Evolutionary conservation across 1,140 invertebrate genomes (phyloP).

Genomic region (Panagrolaimus sp.): DNA sequence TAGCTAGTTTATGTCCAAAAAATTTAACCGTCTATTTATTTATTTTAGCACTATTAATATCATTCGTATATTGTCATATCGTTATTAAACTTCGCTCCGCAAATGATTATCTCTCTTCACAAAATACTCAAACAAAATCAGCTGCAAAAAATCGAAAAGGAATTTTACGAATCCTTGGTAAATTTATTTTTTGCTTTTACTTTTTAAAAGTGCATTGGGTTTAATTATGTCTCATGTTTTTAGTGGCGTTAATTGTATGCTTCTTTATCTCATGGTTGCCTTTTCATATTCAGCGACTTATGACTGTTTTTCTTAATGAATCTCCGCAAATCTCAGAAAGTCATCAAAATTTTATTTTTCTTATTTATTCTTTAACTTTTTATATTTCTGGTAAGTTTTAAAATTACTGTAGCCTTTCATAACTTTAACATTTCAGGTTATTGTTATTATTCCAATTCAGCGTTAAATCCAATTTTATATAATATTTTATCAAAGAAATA

Average conservation of each 20-base stretch:
- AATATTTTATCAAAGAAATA: constrained; percentile 37
- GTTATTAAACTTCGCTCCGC: constrained; percentile 30
- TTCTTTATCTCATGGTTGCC: constrained; percentile 89
- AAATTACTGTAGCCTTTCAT: neutral
- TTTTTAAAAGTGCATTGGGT: neutral
- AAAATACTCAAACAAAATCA: constrained; percentile 14
- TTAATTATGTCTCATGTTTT: constrained; percentile 16
- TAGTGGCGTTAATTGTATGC: constrained; percentile 83
- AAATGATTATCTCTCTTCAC: constrained; percentile 21
- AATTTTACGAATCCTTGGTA: constrained; percentile 50
- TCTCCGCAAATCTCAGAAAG: neutral
- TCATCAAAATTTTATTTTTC: constrained; percentile 20
- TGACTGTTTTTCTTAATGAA: constrained; percentile 58
- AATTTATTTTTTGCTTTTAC: constrained; percentile 8
- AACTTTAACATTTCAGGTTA: constrained; percentile 27
- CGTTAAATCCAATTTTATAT: constrained; percentile 43
- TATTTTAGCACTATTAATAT: constrained; percentile 47
- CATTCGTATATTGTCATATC: constrained; percentile 50
- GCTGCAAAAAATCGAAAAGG: constrained; percentile 20
- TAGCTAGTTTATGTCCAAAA: too few species aligned
- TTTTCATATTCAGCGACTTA: constrained; percentile 77
- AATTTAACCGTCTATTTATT: too few species aligned
- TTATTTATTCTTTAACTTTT: constrained; percentile 35
- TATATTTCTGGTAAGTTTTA: constrained; percentile 33
- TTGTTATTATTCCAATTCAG: constrained; percentile 45